Evolutionary conservation across 23 tunicate genomes (phyloP).

Genomic region (Trididemnum nubilum): DNA sequence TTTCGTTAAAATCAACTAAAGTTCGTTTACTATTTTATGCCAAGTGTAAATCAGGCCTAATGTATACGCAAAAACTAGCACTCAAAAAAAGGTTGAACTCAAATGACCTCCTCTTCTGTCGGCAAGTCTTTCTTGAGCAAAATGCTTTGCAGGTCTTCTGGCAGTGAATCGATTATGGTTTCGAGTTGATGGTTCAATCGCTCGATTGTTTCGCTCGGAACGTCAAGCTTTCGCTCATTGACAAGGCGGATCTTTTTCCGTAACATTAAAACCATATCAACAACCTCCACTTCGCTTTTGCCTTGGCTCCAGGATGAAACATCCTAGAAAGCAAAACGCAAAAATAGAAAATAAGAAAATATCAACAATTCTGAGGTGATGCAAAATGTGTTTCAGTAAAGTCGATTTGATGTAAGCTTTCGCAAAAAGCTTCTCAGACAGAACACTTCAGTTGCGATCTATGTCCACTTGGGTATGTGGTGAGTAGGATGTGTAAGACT

Average conservation of each 20-base stretch:
- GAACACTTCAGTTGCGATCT: too few relatives aligned
- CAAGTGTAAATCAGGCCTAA: too few relatives aligned
- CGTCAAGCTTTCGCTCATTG: conserved; percentile 44
- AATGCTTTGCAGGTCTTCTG: conserved; percentile 64
- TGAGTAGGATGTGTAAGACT: too few relatives aligned
- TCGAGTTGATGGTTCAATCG: conserved; percentile 40
- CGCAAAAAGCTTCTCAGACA: too few relatives aligned
- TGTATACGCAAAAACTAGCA: too few relatives aligned
- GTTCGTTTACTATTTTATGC: too few relatives aligned
- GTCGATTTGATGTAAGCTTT: too few relatives aligned
- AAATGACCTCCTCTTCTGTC: neutral
- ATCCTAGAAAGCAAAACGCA: conserved; percentile 43
- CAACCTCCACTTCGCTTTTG: conserved; percentile 88
- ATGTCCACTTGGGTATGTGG: too few relatives aligned
- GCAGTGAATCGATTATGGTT: conserved; percentile 49
- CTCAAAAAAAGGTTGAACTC: too few relatives aligned
- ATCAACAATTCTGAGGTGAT: too few relatives aligned
- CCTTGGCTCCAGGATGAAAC: conserved; percentile 63
- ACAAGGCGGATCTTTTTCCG: conserved; percentile 60
- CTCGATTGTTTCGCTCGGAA: conserved; percentile 38
- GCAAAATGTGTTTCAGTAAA: too few relatives aligned
- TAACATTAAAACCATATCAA: conserved; percentile 76
- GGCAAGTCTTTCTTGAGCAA: conserved; percentile 19
- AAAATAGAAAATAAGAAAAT: neutral
- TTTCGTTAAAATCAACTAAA: too few relatives aligned